A percentile compares a stretch with the other conserved stretches of the same genome.
Evolutionary conservation across 2,888 invertebrate genomes (phyloP).

Genomic region (Elgonia sp.): DNA sequence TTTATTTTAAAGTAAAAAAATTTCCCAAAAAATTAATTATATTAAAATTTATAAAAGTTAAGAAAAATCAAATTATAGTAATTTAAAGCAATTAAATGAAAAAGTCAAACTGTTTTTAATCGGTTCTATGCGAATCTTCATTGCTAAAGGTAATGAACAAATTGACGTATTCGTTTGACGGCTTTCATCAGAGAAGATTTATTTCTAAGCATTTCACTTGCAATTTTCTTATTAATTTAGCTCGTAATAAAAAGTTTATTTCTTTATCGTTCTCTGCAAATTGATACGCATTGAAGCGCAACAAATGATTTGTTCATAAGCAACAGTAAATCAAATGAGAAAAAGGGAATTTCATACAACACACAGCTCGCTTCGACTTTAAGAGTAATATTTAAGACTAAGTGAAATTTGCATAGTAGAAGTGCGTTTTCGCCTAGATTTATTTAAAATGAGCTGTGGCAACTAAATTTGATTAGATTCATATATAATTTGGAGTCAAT

Average conservation of each 20-base stretch:
- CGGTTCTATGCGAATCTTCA: too few species aligned
- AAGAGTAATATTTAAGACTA: slow-evolving; percentile 33
- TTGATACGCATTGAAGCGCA: slow-evolving; percentile 70
- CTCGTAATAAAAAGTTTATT: slow-evolving; percentile 37
- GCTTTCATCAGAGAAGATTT: slow-evolving; percentile 51
- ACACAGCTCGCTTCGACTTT: slow-evolving; percentile 7
- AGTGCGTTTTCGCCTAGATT: slow-evolving; percentile 23
- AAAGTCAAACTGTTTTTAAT: too few species aligned
- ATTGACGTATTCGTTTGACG: slow-evolving; percentile 28
- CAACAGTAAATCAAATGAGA: slow-evolving; percentile 57
- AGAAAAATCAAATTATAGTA: too few species aligned
- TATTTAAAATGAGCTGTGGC: slow-evolving; percentile 9
- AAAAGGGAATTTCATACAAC: slow-evolving; percentile 46
- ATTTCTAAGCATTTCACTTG: slow-evolving; percentile 49
- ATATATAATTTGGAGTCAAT: slow-evolving; percentile 19
- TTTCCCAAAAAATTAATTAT: too few species aligned
- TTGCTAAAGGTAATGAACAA: background rate
- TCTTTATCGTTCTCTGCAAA: slow-evolving; percentile 59
- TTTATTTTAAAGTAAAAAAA: too few species aligned
- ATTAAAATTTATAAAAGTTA: too few species aligned
- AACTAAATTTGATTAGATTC: slow-evolving; percentile 41
- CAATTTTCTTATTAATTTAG: slow-evolving; percentile 54
- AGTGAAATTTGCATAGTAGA: slow-evolving; percentile 55
- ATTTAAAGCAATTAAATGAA: too few species aligned
- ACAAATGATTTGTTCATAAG: slow-evolving; percentile 65